Conservation (phyloP, 1,140 invertebrate genomes). For the Heliconius himera region DNA sequence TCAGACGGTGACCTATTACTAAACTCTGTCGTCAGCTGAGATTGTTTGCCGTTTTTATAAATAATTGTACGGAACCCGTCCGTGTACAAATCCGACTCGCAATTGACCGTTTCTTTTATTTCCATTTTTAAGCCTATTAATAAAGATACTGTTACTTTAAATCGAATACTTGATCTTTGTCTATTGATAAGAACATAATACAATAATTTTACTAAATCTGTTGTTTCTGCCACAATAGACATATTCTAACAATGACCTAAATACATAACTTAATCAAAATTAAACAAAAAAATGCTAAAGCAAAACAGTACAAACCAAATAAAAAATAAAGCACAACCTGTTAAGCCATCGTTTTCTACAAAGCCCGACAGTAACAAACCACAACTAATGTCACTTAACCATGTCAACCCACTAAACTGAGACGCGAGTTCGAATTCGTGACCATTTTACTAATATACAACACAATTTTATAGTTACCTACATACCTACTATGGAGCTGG, state of each 20-base stretch:
- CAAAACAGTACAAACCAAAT: neutral
- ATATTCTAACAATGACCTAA: neutral
- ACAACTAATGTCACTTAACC: neutral
- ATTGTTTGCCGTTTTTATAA: too few relatives aligned
- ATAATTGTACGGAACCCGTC: too few relatives aligned
- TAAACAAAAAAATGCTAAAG: neutral
- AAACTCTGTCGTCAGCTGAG: too few relatives aligned
- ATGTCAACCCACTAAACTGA: constrained; percentile 18
- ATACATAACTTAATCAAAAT: neutral
- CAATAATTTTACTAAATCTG: too few relatives aligned
- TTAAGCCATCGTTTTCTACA: neutral
- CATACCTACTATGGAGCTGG: neutral
- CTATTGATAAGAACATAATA: too few relatives aligned
- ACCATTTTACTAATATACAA: constrained; percentile 29
- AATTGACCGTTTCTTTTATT: too few relatives aligned
- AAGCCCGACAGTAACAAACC: neutral
- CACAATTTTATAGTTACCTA: constrained; percentile 7
- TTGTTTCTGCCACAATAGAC: neutral
- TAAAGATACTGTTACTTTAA: too few relatives aligned
- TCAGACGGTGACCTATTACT: too few relatives aligned
- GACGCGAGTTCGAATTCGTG: constrained; percentile 32
- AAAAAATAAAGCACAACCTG: neutral
- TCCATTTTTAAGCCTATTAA: too few relatives aligned
- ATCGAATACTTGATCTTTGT: too few relatives aligned
- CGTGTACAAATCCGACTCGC: too few relatives aligned